These are phyloP conservation scores for Microcebus jonahi DNA, from an alignment of 2,113 vertebrate species.

Conservation along the genomic window DNA sequence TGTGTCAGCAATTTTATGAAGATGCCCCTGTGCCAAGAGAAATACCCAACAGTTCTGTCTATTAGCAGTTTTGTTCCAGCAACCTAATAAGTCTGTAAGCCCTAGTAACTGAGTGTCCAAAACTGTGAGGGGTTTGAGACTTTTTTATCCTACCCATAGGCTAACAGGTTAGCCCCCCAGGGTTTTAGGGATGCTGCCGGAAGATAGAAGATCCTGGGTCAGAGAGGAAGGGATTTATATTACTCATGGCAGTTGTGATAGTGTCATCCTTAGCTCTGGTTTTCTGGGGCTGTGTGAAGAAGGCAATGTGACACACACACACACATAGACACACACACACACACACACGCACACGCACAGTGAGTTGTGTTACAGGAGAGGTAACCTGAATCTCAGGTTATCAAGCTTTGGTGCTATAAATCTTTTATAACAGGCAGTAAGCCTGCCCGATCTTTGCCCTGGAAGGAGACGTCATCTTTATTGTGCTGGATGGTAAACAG, in stretches of 20 bases:
- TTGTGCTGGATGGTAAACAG: background rate
- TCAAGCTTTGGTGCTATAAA: background rate
- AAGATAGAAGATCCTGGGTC: background rate
- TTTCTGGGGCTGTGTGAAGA: background rate
- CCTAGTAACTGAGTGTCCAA: background rate
- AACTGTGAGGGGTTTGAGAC: background rate
- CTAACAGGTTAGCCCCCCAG: background rate
- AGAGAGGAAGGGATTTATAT: background rate
- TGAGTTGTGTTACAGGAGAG: background rate
- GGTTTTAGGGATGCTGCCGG: background rate
- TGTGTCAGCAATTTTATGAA: background rate
- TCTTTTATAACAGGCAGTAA: background rate
- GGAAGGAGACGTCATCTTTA: background rate
- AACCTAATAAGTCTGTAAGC: background rate
- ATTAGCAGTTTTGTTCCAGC: background rate
- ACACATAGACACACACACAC: too few species aligned
- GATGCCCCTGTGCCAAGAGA: background rate
- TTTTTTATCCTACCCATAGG: background rate
- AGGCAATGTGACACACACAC: background rate
- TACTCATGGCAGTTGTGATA: background rate
- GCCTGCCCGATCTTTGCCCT: background rate
- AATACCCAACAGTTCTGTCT: background rate
- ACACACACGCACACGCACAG: too few species aligned
- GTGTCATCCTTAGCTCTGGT: background rate
- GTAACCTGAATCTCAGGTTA: background rate